Percentiles rank a stretch among this genome's conserved stretches.
phyloP scores from a whole-genome alignment of 2,113 vertebrate genomes.

The Lutjanus erythropterus region DNA sequence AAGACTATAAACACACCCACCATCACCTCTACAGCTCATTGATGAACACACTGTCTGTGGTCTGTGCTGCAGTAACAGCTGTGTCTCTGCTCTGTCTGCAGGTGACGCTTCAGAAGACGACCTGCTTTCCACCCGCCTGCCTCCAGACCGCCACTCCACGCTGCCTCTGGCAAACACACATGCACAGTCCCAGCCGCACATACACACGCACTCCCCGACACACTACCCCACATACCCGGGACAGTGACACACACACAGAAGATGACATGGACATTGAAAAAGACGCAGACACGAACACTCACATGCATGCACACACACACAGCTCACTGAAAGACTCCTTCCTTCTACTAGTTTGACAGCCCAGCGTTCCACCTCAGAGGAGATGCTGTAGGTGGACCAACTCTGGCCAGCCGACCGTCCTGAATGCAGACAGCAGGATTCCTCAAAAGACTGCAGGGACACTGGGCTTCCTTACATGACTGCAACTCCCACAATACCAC shows the following conservation, averaged over 20 bases:
- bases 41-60: not conserved
- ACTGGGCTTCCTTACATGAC: slow-evolving; percentile 16
- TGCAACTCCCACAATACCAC: slow-evolving; percentile 28
- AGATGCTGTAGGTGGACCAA: not conserved
- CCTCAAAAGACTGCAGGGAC: not conserved
- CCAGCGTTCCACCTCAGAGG: slow-evolving; percentile 29
- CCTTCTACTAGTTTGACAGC: slow-evolving; percentile 3
- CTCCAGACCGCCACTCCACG: slow-evolving; percentile 64
- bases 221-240: slow-evolving; percentile 64
- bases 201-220: slow-evolving; percentile 60
- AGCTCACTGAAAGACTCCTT: slow-evolving; percentile 2
- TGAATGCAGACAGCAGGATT: slow-evolving; percentile 3
- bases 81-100: slow-evolving; percentile 54
- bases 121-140: slow-evolving; percentile 74
- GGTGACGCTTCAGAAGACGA: slow-evolving; percentile 80
- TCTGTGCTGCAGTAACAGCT: not conserved
- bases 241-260: slow-evolving; percentile 62
- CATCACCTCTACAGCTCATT: not conserved
- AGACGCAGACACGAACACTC: not conserved
- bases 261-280: slow-evolving; percentile 18
- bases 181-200: slow-evolving; percentile 53
- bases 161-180: slow-evolving; percentile 72
- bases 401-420: not conserved
- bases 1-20: not conserved
- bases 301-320: slow-evolving; percentile 43